Conservation (phyloP, 2,888 invertebrate genomes). For the Lasioglossum pauxillum region DNA sequence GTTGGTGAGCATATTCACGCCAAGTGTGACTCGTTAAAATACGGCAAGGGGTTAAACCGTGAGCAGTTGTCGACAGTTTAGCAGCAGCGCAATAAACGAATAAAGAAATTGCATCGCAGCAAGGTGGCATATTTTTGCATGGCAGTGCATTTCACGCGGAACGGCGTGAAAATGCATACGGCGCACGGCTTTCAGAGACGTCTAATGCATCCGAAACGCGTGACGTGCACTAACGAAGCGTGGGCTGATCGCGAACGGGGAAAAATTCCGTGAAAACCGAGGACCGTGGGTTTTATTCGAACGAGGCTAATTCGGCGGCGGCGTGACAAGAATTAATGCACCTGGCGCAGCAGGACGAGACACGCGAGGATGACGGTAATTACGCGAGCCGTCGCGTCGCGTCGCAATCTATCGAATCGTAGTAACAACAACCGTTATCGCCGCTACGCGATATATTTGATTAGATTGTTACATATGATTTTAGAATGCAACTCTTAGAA, state of each 20-base stretch:
- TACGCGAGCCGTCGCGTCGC: slow-evolving; percentile 21
- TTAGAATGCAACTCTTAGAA: too few species aligned
- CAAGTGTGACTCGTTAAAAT: too few species aligned
- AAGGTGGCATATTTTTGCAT: background rate
- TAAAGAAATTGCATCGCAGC: background rate
- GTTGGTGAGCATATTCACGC: too few species aligned
- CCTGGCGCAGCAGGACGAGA: background rate
- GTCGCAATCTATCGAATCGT: slow-evolving; percentile 7
- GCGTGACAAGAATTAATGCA: slow-evolving; percentile 47
- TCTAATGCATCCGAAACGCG: background rate
- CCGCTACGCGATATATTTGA: slow-evolving; percentile 36
- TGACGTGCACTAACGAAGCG: background rate
- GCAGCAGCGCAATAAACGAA: too few species aligned
- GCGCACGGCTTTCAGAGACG: background rate
- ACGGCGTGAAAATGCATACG: slow-evolving; percentile 1
- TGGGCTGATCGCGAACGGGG: background rate
- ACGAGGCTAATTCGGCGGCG: slow-evolving; percentile 38
- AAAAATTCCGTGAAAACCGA: slow-evolving; percentile 19
- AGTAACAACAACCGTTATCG: slow-evolving; percentile 38
- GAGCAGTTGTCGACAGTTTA: too few species aligned
- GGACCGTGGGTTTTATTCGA: slow-evolving; percentile 30
- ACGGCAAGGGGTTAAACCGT: too few species aligned
- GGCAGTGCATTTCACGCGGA: background rate
- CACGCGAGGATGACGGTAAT: slow-evolving; percentile 43
- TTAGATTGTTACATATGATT: too few species aligned